Evolutionary conservation across 2,113 vertebrate species (phyloP).

Genomic region (Hepsetus odoe): DNA sequence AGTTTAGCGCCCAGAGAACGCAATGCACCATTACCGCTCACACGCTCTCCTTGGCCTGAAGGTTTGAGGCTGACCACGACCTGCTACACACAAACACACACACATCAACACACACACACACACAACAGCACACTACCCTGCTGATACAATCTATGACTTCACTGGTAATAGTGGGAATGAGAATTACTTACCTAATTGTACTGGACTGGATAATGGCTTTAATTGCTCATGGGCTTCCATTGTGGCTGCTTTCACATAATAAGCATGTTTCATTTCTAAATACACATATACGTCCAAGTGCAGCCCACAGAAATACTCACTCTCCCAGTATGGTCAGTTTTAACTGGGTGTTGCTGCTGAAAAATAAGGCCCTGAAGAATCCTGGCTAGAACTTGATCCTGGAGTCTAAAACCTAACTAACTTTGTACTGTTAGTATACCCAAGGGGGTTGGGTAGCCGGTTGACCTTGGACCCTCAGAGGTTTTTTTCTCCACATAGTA

Average conservation of each 20-base stretch:
- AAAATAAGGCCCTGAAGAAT: too few species aligned
- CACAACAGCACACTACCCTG: not conserved
- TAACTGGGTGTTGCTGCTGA: not conserved
- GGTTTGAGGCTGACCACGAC: conserved; percentile 32
- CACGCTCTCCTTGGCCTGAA: conserved; percentile 40
- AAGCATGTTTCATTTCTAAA: not conserved
- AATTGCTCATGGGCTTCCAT: not conserved
- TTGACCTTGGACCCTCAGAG: too few species aligned
- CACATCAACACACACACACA: conserved; percentile 32
- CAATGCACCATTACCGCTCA: conserved; percentile 36
- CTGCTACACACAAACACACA: not conserved
- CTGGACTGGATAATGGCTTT: conserved; percentile 11
- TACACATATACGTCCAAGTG: not conserved
- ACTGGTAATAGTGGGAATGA: not conserved
- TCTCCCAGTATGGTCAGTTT: not conserved
- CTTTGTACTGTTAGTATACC: too few species aligned
- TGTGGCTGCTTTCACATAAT: conserved; percentile 9
- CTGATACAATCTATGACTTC: conserved; percentile 33
- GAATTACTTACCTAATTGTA: conserved; percentile 5
- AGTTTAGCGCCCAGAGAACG: conserved; percentile 29
- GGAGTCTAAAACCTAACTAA: too few species aligned
- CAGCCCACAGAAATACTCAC: not conserved
- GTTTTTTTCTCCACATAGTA: too few species aligned
- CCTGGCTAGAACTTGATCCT: too few species aligned
- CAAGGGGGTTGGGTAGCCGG: too few species aligned